Conservation (phyloP, 2,888 invertebrate species). For the Resseliella maxima region DNA sequence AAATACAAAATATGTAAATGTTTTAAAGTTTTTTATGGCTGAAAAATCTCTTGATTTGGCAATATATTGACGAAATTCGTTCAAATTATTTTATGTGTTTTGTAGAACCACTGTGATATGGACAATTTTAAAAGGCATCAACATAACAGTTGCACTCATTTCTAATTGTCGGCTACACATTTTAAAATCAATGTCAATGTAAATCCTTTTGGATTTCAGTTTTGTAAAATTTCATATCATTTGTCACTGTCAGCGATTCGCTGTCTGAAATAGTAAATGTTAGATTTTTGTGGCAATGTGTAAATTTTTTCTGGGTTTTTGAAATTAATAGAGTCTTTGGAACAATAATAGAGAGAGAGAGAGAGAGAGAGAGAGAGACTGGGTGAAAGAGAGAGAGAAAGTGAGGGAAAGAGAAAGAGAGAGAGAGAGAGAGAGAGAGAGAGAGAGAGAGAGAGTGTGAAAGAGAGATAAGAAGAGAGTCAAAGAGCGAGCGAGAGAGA, state of each 20-base stretch:
- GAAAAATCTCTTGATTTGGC: background rate
- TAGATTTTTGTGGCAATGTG: too few species aligned
- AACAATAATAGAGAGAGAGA: too few species aligned
- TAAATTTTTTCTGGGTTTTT: too few species aligned
- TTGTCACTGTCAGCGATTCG: background rate
- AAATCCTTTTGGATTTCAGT: background rate
- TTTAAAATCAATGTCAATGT: background rate
- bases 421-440: too few species aligned
- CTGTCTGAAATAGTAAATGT: background rate
- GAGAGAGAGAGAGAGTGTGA: too few species aligned
- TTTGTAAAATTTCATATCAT: background rate
- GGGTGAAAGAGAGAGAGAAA: too few species aligned
- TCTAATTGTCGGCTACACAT: background rate
- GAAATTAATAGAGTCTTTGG: too few species aligned
- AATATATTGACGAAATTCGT: background rate
- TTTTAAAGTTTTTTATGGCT: too few species aligned
- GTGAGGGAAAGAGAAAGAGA: too few species aligned
- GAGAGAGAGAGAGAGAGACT: too few species aligned
- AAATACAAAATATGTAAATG: constrained; percentile 15
- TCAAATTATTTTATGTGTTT: too few species aligned
- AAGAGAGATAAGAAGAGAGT: too few species aligned
- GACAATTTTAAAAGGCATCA: background rate
- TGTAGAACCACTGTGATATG: background rate
- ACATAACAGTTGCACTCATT: background rate
- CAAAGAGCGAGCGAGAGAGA: background rate